Base-by-base conservation (phyloP, 1,140 invertebrate genomes). In the Venustaconcha ellipsiformis region DNA sequence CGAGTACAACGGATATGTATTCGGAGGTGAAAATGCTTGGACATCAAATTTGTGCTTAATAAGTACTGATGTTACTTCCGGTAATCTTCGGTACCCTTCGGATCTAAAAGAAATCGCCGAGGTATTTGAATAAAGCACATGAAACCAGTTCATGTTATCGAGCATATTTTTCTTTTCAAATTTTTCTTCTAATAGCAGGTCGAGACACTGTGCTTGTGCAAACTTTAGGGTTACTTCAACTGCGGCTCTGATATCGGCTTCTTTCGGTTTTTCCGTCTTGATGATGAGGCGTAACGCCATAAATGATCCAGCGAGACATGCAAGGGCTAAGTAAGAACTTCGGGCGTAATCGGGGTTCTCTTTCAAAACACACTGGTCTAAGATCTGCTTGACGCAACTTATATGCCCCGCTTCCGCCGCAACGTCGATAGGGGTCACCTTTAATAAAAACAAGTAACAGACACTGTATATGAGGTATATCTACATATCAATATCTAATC, bases 1-100 rank as follows among this genome's bases (percentile, higher is more conserved):
- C 57, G 78, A 83, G 72, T 87, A 87, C 63, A 87, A 58, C 17
- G 85, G 85, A 78, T 82, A 87, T 0, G 85, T 87, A 58, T 84
- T 80, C 18, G 81, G 74, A 1, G 85, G 85, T 18, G 60, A 56
- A 57, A 71, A 79, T 14, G 71, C 58, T 26, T 76, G 78, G 1
- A 87, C 80, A 30, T 80, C 70, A 68, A 81, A 80, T 55, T 80
- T 82, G 64, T 84, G 65, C 60, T 80, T 78, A 11, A 85, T 76
- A 1, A 87, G 70, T 55, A 87, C 78, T 63, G 76, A 66, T 14
- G 85, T 87, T 14, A 82, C 80, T 57, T 83, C 80, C 18, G 83
- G 78, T 58, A 87, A 65, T 0, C 80, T 59, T 71, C 74, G 72
- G 63, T 84, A 85, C 0, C 80, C 76, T 0, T 76, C 74, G 20